phyloP scores from a whole-genome alignment of 2,113 vertebrate genomes.

The Tiliqua scincoides region DNA sequence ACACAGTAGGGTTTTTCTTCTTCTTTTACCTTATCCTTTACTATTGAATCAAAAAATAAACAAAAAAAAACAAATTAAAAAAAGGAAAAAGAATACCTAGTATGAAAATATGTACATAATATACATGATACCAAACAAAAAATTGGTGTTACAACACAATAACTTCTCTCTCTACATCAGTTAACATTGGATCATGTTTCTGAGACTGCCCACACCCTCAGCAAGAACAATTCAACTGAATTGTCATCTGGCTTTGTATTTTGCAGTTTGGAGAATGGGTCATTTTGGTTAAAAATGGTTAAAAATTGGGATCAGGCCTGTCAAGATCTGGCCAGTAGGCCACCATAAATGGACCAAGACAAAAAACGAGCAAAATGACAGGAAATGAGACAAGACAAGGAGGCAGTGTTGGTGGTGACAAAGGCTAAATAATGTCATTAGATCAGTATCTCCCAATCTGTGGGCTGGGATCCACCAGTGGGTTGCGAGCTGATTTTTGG shows the following conservation, averaged over 20 bases:
- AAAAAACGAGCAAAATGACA: neutral
- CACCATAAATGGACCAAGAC: neutral
- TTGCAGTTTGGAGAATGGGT: neutral
- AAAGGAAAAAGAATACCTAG: neutral
- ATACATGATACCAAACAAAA: no score
- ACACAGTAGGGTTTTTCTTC: no score
- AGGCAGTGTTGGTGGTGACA: neutral
- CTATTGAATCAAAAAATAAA: no score
- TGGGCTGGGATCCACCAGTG: no score
- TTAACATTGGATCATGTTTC: neutral
- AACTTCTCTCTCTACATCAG: neutral
- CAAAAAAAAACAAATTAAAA: no score
- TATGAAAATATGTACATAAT: neutral
- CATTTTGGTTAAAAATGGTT: no score
- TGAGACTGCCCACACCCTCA: neutral
- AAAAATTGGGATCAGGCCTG: neutral
- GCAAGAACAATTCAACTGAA: neutral
- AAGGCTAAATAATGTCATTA: neutral
- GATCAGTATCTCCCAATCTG: no score
- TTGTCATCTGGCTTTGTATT: neutral
- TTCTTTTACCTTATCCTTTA: no score
- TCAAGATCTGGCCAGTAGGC: neutral
- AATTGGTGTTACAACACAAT: neutral
- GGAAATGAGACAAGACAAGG: no score
- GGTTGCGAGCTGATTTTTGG: no score